phyloP scores from a whole-genome alignment of 92 coral and sea anemone species.

The Epizoanthus scotinus region DNA sequence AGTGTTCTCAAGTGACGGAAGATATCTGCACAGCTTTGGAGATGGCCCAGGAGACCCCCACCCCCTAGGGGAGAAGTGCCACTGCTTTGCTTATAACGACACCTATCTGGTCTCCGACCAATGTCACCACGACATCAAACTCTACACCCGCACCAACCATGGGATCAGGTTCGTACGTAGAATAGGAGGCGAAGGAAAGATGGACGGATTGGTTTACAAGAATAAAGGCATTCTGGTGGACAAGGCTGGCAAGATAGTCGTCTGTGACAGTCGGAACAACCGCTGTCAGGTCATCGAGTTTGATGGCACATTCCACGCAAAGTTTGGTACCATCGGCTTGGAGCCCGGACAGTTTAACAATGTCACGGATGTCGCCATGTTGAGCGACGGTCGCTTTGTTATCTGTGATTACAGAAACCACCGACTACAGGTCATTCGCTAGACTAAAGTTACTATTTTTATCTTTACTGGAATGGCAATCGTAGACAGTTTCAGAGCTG shows the following conservation, averaged over 20 bases:
- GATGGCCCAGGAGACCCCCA: conserved; percentile 3
- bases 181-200: conserved; percentile 28
- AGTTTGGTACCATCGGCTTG: conserved; percentile 20
- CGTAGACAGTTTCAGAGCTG: not conserved
- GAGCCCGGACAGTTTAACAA: conserved; percentile 17
- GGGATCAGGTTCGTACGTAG: not conserved
- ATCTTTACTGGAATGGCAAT: not conserved
- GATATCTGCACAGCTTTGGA: conserved; percentile 9
- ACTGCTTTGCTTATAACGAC: conserved; percentile 16
- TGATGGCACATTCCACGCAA: conserved; percentile 37
- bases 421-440: conserved; percentile 22
- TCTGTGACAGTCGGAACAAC: conserved; percentile 37
- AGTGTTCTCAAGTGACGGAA: conserved; percentile 40
- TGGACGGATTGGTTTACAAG: conserved; percentile 18
- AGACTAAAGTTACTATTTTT: not conserved
- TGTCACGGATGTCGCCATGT: conserved; percentile 18
- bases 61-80: conserved; percentile 3
- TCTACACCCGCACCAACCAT: not conserved
- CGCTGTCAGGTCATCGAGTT: conserved; percentile 36
- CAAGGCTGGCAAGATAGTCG: conserved; percentile 35
- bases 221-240: conserved; percentile 41
- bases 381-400: conserved; percentile 32
- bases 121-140: conserved; percentile 22
- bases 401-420: conserved; percentile 37
- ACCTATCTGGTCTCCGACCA: conserved; percentile 18